Evolutionary conservation across 1,140 invertebrate genomes (phyloP), one percentile per base, ranked within the genome.

Genomic region (Bombus polaris): DNA sequence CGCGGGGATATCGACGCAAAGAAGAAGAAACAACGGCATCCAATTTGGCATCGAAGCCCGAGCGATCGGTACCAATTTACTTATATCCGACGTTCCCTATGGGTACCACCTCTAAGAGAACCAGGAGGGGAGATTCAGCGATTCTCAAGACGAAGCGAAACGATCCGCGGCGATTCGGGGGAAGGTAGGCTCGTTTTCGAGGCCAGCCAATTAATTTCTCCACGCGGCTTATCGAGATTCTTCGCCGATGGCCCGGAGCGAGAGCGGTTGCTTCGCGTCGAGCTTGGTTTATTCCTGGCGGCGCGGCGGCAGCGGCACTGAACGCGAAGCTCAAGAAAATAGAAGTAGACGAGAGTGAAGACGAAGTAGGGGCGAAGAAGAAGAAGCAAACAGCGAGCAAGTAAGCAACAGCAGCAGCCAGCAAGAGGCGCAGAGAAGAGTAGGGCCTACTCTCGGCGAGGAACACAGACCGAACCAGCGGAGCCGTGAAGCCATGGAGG

Each of bases 121-220:
- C 0, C 3, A 13, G 2, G 3, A 62, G 28, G 13, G 4, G 3
- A n/a, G 82, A 66, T 81, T 59, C 25, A 59, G 15, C 42, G 66
- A 83, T 89, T 83, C 65, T 22, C 18, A 47, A n/a, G 62, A n/a
- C 73, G 42, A 22, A 5, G 68, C 47, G 18, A 35, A 66, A 66
- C 65, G 65, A 66, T 66, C 35, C 13, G 39, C 80, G 80, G 4
- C 2, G 42, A 32, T 87, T 83, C 70, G 75, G 68, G 42, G 42
- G 57, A 47, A 18, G 39, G 37, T 57, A 71, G 83, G 88, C 78
- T 91, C 82, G 83, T 80, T 90, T 88, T 87, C 88, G 89, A 88
- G 90, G 84, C 77, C 84, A 88, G 87, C 90, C 93, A 94, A 94
- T 94, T 94, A 94, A 94, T 93, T 94, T 94, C 93, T 87, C 90